Conservation (phyloP, 92 coral and sea anemone genomes). For the Porites cylindrica region DNA sequence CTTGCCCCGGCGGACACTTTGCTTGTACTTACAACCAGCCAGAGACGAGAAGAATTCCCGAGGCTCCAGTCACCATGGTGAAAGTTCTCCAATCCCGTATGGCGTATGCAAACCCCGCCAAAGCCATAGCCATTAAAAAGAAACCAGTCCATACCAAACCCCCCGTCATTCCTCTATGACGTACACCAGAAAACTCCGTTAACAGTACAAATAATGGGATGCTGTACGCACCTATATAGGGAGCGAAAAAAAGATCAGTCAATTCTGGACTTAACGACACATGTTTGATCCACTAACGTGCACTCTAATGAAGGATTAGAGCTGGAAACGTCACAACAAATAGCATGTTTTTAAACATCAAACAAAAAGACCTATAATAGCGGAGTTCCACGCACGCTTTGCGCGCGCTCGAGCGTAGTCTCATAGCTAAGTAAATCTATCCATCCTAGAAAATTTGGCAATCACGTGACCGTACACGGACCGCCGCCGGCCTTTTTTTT, state of each 20-base stretch:
- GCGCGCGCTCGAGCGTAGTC: too few relatives aligned
- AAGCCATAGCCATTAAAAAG: conserved; percentile 32
- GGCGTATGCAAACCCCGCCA: conserved; percentile 71
- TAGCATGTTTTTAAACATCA: too few relatives aligned
- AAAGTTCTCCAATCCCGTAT: conserved; percentile 78
- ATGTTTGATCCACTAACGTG: neutral
- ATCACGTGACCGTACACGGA: too few relatives aligned
- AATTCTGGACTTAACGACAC: neutral
- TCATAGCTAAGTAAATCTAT: too few relatives aligned
- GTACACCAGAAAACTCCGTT: conserved; percentile 78
- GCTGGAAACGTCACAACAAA: too few relatives aligned
- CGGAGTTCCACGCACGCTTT: too few relatives aligned
- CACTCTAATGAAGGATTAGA: too few relatives aligned
- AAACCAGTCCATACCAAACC: conserved; percentile 68
- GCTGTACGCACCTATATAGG: conserved; percentile 74
- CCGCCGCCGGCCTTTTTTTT: too few relatives aligned
- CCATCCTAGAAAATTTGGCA: too few relatives aligned
- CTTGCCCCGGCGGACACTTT: too few relatives aligned
- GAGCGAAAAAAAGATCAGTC: neutral
- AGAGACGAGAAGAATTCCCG: conserved; percentile 65
- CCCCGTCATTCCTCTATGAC: conserved; percentile 65
- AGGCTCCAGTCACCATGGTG: conserved; percentile 70
- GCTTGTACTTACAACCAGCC: conserved; percentile 73
- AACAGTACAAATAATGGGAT: conserved; percentile 72
- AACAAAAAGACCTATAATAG: too few relatives aligned